phyloP scores from a whole-genome alignment of 2,113 vertebrate genomes.

The Pelvicachromis taeniatus region DNA sequence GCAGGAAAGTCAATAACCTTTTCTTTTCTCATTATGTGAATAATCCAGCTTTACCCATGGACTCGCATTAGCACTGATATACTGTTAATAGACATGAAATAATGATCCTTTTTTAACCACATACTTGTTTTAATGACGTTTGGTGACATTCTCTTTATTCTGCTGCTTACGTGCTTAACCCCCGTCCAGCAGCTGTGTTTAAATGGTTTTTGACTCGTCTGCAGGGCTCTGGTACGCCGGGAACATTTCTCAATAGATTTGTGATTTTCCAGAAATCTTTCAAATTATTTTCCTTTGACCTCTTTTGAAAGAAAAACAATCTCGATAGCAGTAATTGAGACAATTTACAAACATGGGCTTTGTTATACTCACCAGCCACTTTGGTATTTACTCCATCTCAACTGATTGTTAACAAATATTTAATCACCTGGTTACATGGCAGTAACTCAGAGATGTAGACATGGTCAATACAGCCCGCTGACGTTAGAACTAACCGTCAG shows the following conservation, averaged over 20 bases:
- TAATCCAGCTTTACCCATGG: background rate
- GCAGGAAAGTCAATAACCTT: background rate
- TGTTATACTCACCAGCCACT: background rate
- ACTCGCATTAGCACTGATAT: background rate
- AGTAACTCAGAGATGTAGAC: background rate
- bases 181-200: background rate
- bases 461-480: background rate
- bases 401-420: background rate
- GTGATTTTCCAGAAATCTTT: background rate
- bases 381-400: background rate
- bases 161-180: background rate
- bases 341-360: background rate
- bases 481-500: background rate
- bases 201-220: background rate
- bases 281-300: background rate
- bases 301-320: background rate
- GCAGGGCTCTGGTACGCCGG: rapidly evolving
- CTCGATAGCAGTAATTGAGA: background rate
- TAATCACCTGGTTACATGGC: rapidly evolving
- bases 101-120: background rate
- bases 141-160: background rate
- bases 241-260: background rate
- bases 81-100: background rate
- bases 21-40: background rate
- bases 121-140: background rate